Evolutionary conservation across 2,888 invertebrate genomes (phyloP), one percentile per base, ranked within the genome.

Genomic region (Pterostichus niger): DNA sequence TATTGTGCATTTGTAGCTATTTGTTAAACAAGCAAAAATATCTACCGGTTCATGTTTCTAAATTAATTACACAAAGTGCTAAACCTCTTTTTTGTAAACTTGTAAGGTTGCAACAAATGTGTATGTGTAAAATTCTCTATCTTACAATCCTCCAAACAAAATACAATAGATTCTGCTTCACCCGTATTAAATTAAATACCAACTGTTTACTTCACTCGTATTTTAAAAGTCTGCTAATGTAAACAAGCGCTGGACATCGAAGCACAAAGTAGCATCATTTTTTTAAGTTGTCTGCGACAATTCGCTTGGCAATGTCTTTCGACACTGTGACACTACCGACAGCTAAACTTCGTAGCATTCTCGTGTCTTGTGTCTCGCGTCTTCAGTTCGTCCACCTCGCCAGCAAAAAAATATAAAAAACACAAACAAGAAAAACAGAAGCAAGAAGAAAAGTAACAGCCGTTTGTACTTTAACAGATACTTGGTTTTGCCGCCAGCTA

Each of bases 191-290:
- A 24, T 24, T 24, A 24, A 24, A 24, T 24, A 59, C 11, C 24
- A 31, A 59, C 59, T 59, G 10, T 9, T 54, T 6, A 31, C 24
- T 31, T 40, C 7, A 40, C 40, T 40, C 5, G 9, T 59, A 59
- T 59, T 59, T 59, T 59, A 54, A 77, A 52, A 54, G 56, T 35
- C 33, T 56, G 59, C 59, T 79, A 79, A 64, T 79, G 79, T 79
- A 17, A 79, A 79, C 61, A 79, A 11, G 7, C n/a, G 24, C 49
- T 64, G n/a, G 79, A 79, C 79, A 79, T 40, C 56, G 64, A 79
- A 79, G 64, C 64, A 79, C 49, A 79, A 64, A 61, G 64, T 79
- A 79, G 61, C 33, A n/a, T 79, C 79, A 79, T 79, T 79, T 79
- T 24, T 79, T 79, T 79, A 79, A 64, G 61, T 64, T 79, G 79